A percentile compares a stretch with the other conserved stretches of the same genome.
phyloP scores from a whole-genome alignment of 2,113 vertebrate genomes.

The Prunella himalayana region DNA sequence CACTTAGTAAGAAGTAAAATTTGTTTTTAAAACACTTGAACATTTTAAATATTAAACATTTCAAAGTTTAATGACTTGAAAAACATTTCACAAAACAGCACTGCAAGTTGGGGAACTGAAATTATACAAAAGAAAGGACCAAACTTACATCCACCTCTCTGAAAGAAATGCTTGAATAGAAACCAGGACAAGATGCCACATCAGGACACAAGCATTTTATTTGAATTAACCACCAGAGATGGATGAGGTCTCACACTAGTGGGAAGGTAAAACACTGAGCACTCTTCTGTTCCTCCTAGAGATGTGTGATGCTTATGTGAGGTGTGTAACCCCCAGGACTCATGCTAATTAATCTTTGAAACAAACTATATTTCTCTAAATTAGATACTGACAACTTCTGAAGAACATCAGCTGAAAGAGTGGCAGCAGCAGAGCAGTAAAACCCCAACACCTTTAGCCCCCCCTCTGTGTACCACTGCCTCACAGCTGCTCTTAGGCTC shows the following conservation, averaged over 20 bases:
- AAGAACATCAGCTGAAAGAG: not conserved
- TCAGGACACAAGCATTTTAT: not conserved
- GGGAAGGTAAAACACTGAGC: not conserved
- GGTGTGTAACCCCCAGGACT: not conserved
- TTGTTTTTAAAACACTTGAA: not conserved
- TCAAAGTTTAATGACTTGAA: not conserved
- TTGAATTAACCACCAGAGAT: not conserved
- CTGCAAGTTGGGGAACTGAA: not conserved
- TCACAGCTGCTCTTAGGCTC: not conserved
- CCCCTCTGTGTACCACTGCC: not conserved
- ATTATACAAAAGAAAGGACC: not conserved
- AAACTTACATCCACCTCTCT: not conserved
- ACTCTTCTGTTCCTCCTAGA: not conserved
- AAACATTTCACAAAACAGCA: not conserved
- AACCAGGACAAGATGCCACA: not conserved
- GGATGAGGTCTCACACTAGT: not conserved
- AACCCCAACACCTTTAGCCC: not conserved
- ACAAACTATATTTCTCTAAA: not conserved
- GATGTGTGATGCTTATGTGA: not conserved
- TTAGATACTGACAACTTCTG: not conserved
- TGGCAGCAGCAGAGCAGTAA: not conserved
- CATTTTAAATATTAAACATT: not conserved
- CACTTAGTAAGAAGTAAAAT: not conserved
- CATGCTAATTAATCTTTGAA: not conserved
- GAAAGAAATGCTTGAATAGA: not conserved